Conservation (phyloP, 2,888 invertebrate genomes). For the Athetis lepigone region DNA sequence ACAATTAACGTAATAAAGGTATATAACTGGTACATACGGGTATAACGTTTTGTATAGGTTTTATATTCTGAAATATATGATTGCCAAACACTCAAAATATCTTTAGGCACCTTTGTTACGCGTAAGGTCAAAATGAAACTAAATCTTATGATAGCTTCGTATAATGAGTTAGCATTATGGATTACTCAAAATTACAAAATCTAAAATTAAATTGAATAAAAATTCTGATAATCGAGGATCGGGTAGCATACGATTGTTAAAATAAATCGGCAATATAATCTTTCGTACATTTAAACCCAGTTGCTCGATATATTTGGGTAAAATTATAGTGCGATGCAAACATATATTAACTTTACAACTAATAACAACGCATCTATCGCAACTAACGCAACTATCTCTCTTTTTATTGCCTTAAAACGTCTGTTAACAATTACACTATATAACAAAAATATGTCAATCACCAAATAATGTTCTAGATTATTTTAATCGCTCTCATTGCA, state of each 20-base stretch:
- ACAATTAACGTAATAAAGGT: conserved; percentile 65
- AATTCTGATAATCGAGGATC: conserved; percentile 54
- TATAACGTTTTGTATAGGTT: conserved; percentile 64
- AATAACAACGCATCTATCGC: conserved; percentile 60
- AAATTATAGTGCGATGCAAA: conserved; percentile 46
- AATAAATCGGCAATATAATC: conserved; percentile 58
- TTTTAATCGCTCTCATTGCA: conserved; percentile 41
- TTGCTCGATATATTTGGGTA: conserved; percentile 54
- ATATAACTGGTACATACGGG: conserved; percentile 60
- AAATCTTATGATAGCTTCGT: conserved; percentile 59
- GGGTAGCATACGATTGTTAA: conserved; percentile 60
- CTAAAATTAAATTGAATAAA: conserved; percentile 61
- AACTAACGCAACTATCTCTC: conserved; percentile 55
- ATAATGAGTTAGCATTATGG: conserved; percentile 63
- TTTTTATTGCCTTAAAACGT: conserved; percentile 56
- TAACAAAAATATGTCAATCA: conserved; percentile 59
- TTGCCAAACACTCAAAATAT: conserved; percentile 58
- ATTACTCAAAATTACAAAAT: conserved; percentile 61
- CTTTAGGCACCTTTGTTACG: conserved; percentile 62
- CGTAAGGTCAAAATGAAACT: conserved; percentile 64
- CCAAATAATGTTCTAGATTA: conserved; percentile 56
- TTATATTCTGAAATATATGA: conserved; percentile 62
- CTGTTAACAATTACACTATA: conserved; percentile 60
- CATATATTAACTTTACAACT: conserved; percentile 53
- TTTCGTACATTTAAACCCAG: conserved; percentile 60